Conservation (phyloP, 2,888 invertebrate species). For the Melanostoma scalare region DNA sequence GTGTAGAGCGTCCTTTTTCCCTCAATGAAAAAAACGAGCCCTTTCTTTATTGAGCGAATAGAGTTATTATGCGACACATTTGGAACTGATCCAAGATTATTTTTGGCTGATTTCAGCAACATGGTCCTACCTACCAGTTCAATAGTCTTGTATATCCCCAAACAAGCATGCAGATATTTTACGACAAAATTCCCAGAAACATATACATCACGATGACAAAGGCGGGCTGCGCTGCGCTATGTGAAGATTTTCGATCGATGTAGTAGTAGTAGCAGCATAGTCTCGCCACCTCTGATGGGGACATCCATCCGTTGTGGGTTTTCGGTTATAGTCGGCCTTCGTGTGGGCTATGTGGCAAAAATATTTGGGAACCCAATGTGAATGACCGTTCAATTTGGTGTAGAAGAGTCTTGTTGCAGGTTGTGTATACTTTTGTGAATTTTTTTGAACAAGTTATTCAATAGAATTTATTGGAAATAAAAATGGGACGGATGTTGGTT, state of each 20-base stretch:
- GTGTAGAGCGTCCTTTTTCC: conserved; percentile 7
- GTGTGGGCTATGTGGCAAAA: conserved; percentile 45
- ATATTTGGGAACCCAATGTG: conserved; percentile 51
- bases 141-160: conserved; percentile 52
- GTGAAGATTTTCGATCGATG: conserved; percentile 34
- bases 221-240: conserved; percentile 12
- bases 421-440: conserved; percentile 30
- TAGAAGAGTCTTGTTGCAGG: conserved; percentile 56
- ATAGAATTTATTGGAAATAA: conserved; percentile 64
- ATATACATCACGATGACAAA: conserved; percentile 60
- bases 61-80: conserved; percentile 72
- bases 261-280: neutral
- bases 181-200: conserved; percentile 51
- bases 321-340: conserved; percentile 19
- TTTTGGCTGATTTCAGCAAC: conserved; percentile 54
- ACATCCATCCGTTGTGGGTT: conserved; percentile 33
- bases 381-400: conserved; percentile 66
- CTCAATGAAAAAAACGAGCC: conserved; percentile 13
- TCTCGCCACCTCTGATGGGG: conserved; percentile 43
- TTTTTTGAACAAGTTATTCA: conserved; percentile 41
- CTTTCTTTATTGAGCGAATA: conserved; percentile 42
- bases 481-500: conserved; percentile 46
- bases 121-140: conserved; percentile 41
- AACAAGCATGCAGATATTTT: conserved; percentile 62
- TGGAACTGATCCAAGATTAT: conserved; percentile 64